Evolutionary conservation across 1,140 invertebrate genomes (phyloP), one percentile per base, ranked within the genome.

Genomic region (Diachasmimorpha longicaudata): DNA sequence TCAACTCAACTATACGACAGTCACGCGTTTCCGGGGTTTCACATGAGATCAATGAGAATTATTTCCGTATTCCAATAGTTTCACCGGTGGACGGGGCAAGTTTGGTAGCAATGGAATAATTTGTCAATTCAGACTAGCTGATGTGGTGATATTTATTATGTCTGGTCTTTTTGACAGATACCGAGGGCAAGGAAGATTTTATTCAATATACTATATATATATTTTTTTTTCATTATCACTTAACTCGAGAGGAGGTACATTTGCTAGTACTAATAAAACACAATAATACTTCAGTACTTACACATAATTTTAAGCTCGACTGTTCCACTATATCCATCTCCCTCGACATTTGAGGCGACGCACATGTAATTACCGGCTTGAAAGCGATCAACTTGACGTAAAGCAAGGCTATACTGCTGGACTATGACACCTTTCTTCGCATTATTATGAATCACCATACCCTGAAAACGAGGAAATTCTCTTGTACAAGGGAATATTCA

Each of bases 301-400:
- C 96, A 97, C 92, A 96, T 95, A 81, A 97, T 93, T 91, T 94
- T 95, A 72, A 97, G 90, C 81, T 94, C 92, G 6, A 96, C 92
- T 36, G 90, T 91, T 79, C 95, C 94, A 72, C 95, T 96, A 77
- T 93, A 92, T 19, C 95, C 95, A 82, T 96, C 95, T 13, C 96
- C 96, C 86, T 96, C 95, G 1, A 96, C 94, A 81, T 97, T 97
- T 19, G 95, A 95, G 0, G 96, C 96, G 0, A 94, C 93, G 83
- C 96, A 97, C 1, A 94, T 93, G 85, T 97, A 97, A 85, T 94
- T 93, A n/a, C 96, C 96, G 4, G 95, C 94, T 85, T 95, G 94
- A 55, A 92, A 91, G 77, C 94, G 90, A 69, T 92, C 93, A 36
- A 97, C 93, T 70, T 92, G 92, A 81, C 96, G 93, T 75, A 97